phyloP scores from a whole-genome alignment of 2,888 invertebrate genomes.

The Ametastegia equiseti region DNA sequence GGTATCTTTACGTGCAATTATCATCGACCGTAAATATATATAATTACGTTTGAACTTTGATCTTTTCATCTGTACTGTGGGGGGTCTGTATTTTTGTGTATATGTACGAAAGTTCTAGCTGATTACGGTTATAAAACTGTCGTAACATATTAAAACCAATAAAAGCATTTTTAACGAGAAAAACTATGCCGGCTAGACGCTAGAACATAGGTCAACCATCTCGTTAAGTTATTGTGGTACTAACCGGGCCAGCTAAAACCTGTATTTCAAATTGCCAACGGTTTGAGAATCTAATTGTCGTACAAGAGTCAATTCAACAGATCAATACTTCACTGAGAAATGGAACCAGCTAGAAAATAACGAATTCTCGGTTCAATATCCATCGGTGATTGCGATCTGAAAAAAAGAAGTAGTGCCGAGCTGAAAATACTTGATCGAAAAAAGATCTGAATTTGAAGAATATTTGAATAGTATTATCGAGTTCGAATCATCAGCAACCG shows the following conservation, averaged over 20 bases:
- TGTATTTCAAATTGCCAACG: conserved; percentile 19
- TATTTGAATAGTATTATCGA: background rate
- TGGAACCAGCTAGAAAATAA: background rate
- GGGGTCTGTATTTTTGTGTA: conserved; percentile 34
- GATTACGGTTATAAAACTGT: conserved; percentile 40
- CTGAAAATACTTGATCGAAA: background rate
- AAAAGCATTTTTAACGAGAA: conserved; percentile 41
- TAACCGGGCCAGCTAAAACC: conserved; percentile 13
- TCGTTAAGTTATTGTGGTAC: conserved; percentile 22
- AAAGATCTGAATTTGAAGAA: background rate
- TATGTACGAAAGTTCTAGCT: conserved; percentile 4
- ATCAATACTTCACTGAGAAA: background rate
- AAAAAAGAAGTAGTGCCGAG: background rate
- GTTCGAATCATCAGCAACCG: background rate
- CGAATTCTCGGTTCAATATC: background rate
- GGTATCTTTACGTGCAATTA: background rate
- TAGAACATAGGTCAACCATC: conserved; percentile 40
- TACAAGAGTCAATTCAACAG: background rate
- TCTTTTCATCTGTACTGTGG: conserved; percentile 6
- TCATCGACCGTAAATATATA: background rate
- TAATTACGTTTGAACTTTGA: conserved; percentile 23
- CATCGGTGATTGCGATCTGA: background rate
- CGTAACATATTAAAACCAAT: conserved; percentile 46
- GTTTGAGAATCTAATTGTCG: background rate
- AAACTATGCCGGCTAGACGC: conserved; percentile 41